Evolutionary conservation across 2,113 vertebrate species (phyloP).

Genomic region (Caranx melampygus): DNA sequence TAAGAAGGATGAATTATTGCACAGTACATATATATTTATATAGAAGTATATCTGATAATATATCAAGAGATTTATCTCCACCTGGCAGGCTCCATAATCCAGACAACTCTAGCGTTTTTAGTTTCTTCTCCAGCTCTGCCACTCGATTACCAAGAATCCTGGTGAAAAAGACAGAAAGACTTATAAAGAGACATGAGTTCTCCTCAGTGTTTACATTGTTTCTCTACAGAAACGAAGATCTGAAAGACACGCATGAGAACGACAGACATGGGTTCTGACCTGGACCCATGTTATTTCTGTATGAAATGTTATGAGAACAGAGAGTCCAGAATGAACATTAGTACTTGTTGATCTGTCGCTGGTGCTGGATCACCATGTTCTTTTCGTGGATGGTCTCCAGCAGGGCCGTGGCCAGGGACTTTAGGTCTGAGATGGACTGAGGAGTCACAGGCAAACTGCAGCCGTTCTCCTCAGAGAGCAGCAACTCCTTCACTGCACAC

Average conservation of each 20-base stretch:
- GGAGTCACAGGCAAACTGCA: slow-evolving; percentile 95
- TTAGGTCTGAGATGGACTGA: slow-evolving; percentile 97
- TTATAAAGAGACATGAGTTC: neutral
- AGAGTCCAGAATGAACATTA: neutral
- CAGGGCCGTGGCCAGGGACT: slow-evolving; percentile 95
- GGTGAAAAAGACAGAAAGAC: neutral
- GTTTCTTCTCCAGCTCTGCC: slow-evolving; percentile 94
- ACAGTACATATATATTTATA: neutral
- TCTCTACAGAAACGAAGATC: neutral
- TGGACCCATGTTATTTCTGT: no score
- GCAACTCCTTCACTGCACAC: slow-evolving; percentile 90
- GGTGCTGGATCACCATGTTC: slow-evolving; percentile 98
- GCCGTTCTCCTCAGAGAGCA: slow-evolving; percentile 92
- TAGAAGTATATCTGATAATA: neutral
- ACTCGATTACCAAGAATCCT: slow-evolving; percentile 97
- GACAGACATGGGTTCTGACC: no score
- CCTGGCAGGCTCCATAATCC: slow-evolving; percentile 98
- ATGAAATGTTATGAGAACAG: neutral
- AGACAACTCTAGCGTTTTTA: slow-evolving; percentile 94
- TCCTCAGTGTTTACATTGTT: neutral
- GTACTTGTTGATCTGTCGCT: slow-evolving; percentile 96
- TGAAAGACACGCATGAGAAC: neutral
- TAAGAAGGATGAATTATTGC: slow-evolving; percentile 54
- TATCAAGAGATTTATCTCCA: slow-evolving; percentile 64
- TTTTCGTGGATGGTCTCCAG: slow-evolving; percentile 98